These are phyloP conservation scores for Colossoma macropomum DNA, from an alignment of 2,113 vertebrate genomes.

Conservation along the genomic window DNA sequence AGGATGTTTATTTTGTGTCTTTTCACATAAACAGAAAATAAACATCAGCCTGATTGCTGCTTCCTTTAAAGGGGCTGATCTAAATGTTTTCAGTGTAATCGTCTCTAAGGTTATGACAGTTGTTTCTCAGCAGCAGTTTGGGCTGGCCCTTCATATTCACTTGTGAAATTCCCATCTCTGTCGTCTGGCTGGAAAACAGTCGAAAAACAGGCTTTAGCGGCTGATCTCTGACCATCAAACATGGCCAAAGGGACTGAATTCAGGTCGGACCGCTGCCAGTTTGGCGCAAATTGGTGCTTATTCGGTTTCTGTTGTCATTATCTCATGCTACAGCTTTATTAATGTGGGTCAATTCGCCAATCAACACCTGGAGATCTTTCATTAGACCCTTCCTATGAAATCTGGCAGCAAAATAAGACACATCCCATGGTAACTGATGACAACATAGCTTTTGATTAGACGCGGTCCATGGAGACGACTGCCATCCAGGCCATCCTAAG, in stretches of 20 bases:
- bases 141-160: constrained; percentile 1
- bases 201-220: not conserved
- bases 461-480: constrained; percentile 62
- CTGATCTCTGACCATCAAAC: constrained; percentile 28
- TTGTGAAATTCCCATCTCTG: constrained; percentile 18
- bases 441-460: constrained; percentile 76
- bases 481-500: constrained; percentile 50
- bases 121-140: constrained; percentile 18
- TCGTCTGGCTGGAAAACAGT: not conserved
- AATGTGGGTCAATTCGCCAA: constrained; percentile 58
- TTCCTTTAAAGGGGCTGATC: not conserved
- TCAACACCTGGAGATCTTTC: constrained; percentile 78
- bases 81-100: not conserved
- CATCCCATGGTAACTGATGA: constrained; percentile 79
- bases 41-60: not conserved
- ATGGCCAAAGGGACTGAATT: constrained; percentile 34
- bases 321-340: constrained; percentile 34
- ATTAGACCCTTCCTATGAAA: constrained; percentile 82
- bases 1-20: not conserved
- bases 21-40: not conserved
- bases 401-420: constrained; percentile 75
- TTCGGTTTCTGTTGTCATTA: not conserved
- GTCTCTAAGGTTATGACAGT: not conserved
- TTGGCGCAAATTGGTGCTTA: constrained; percentile 7
- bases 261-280: constrained; percentile 2